Conservation (phyloP, 1,140 invertebrate genomes). For the Intoshia linei region DNA sequence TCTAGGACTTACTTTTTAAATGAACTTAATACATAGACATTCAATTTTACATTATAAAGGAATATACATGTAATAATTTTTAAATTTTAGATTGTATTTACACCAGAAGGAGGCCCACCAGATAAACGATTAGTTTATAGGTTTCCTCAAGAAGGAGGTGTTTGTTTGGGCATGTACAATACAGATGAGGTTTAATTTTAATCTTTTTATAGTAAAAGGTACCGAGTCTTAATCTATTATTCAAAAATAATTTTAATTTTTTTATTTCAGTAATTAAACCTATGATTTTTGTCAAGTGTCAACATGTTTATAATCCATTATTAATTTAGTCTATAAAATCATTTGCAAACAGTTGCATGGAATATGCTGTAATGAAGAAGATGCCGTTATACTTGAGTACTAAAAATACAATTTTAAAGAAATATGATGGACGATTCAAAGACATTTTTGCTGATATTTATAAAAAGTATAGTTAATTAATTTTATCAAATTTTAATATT, state of each 20-base stretch:
- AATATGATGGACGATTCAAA: conserved; percentile 89
- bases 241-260: not conserved
- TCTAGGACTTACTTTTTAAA: no score
- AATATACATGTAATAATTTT: no score
- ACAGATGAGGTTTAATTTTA: conserved; percentile 36
- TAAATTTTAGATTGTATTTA: conserved; percentile 48
- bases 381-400: conserved; percentile 79
- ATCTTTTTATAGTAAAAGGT: not conserved
- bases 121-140: conserved; percentile 28
- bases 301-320: not conserved
- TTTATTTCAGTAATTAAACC: not conserved
- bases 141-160: conserved; percentile 51
- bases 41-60: no score
- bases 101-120: conserved; percentile 28
- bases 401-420: conserved; percentile 92
- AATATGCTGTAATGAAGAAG: conserved; percentile 50
- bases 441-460: conserved; percentile 96
- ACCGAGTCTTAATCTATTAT: not conserved
- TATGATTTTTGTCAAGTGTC: not conserved
- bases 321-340: conserved; percentile 33
- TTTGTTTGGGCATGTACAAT: conserved; percentile 78
- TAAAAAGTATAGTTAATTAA: conserved; percentile 33
- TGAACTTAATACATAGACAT: no score
- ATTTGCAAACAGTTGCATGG: conserved; percentile 71
- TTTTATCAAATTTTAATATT: no score